Conservation (phyloP, 2,113 vertebrate genomes). For the Herpailurus yagouaroundi region DNA sequence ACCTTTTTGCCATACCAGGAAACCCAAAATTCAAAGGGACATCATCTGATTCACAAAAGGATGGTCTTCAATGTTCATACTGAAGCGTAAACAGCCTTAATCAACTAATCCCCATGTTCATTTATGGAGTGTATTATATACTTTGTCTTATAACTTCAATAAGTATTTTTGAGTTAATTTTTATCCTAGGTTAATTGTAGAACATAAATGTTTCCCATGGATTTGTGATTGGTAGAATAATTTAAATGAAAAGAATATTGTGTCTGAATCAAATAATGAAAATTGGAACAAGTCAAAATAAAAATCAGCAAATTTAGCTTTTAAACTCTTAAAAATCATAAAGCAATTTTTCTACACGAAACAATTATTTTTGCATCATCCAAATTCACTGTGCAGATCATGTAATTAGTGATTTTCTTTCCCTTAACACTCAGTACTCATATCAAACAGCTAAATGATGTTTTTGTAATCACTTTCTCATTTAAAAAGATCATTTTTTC, state of each 20-base stretch:
- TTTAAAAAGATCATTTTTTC: constrained; percentile 41
- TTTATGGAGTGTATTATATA: not conserved
- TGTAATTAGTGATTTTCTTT: constrained; percentile 49
- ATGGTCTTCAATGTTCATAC: not conserved
- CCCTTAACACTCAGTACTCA: not conserved
- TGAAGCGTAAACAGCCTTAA: not conserved
- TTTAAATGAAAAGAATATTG: not conserved
- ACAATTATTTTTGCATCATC: constrained; percentile 13
- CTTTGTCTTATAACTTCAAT: not conserved
- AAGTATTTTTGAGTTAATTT: not conserved
- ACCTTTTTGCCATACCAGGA: not conserved
- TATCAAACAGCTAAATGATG: constrained; percentile 46
- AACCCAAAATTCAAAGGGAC: not conserved
- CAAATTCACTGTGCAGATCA: not conserved
- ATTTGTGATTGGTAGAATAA: not conserved
- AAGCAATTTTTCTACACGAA: not conserved
- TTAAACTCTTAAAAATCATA: constrained; percentile 20
- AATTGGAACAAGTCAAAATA: constrained; percentile 26
- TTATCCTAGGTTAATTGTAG: not conserved
- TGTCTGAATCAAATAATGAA: not conserved
- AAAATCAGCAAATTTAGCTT: not conserved
- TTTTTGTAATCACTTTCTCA: constrained; percentile 53
- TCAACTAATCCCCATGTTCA: not conserved
- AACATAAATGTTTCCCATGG: not conserved
- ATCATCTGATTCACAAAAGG: not conserved